These are phyloP conservation scores for Simalia tracyae DNA, from an alignment of 2,797 vertebrate species.

Conservation along the genomic window DNA sequence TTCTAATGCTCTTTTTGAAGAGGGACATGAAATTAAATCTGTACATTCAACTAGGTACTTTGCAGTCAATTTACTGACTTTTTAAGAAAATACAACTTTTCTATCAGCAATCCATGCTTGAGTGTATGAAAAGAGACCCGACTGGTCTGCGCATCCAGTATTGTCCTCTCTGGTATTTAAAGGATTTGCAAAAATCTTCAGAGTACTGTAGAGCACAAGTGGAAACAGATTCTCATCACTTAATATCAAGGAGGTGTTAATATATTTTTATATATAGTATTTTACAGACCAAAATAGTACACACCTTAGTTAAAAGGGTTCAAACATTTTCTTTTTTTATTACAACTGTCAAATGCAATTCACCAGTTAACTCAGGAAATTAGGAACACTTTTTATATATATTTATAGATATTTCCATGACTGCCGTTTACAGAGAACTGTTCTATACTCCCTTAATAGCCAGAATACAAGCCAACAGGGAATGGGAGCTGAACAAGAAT, in stretches of 20 bases:
- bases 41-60: conserved; percentile 78
- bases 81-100: conserved; percentile 79
- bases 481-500: neutral
- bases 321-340: conserved; percentile 77
- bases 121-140: conserved; percentile 74
- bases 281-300: conserved; percentile 74
- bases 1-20: conserved; percentile 74
- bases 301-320: conserved; percentile 79
- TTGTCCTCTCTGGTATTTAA: conserved; percentile 61
- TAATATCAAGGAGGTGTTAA: conserved; percentile 54
- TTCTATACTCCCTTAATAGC: conserved; percentile 48
- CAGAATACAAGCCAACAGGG: neutral
- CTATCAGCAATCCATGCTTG: conserved; percentile 71
- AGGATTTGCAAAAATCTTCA: conserved; percentile 64
- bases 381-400: conserved; percentile 57
- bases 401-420: conserved; percentile 72
- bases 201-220: conserved; percentile 56
- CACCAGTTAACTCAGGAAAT: conserved; percentile 77
- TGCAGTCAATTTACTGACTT: conserved; percentile 72
- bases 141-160: conserved; percentile 70
- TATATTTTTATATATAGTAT: conserved; percentile 63
- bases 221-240: conserved; percentile 65
- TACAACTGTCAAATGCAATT: conserved; percentile 81
- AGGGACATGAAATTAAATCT: conserved; percentile 73
- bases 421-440: conserved; percentile 79